Base-by-base conservation (phyloP, 2,113 vertebrate genomes). In the Eleginops maclovinus region DNA sequence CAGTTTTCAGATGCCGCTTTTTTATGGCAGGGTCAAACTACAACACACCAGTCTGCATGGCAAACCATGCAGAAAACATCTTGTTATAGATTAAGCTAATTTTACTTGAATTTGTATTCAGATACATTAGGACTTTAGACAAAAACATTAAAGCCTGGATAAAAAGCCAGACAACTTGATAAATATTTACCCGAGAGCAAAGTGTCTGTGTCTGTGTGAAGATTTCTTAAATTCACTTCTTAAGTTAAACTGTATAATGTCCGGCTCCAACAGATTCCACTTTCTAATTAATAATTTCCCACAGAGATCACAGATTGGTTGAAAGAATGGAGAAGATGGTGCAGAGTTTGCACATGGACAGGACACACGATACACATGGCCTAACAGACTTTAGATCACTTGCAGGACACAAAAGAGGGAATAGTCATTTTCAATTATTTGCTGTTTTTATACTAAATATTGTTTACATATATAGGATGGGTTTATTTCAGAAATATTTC, bases 141-240 rank as follows among this genome's bases (percentile, higher is more conserved):
- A 21, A 47, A 79, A 54, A 68, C 26, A 61, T 40, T 13, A n/a
- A n/a, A 15, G 12, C 7, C 6, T 40, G 8, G 15, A 56, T 28
- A 17, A 21, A 17, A 17, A 44, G 14, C 9, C 19, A 31, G 7
- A 50, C 3, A n/a, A 24, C n/a, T 8, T 47, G 40, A 24, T 26
- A 54, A 36, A 47, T 56, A 21, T 75, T 79, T 75, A 47, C 16
- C 17, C 0, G 6, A 28, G 63, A 47, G 40, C 26, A 73, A 81
- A 70, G 73, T n/a, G n/a, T 70, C 74, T 81, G 17, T 22, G 15
- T 67, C n/a, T 7, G 56, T 28, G 19, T 12, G 56, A 69, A 80
- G 15, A 61, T 51, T 16, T 46, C 36, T 60, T 10, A 2, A 21
- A 36, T 26, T 22, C 43, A 43, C 58, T 3, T 15, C 12, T 26